Evolutionary conservation across 2,113 vertebrate species (phyloP).

Genomic region (Aldabrachelys gigantea): DNA sequence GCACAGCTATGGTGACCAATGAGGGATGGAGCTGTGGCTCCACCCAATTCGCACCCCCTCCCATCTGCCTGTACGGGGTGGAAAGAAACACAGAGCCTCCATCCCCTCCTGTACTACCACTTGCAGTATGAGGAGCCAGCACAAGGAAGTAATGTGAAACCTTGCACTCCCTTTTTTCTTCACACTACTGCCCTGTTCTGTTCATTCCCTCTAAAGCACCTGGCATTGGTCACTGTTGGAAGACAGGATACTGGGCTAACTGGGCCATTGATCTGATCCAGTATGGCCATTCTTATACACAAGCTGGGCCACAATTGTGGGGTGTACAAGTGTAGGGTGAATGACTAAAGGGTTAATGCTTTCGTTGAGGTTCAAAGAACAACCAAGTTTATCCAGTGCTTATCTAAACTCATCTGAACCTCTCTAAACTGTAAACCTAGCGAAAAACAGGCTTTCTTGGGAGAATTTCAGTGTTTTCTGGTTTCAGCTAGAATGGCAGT

Average conservation of each 20-base stretch:
- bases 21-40: neutral
- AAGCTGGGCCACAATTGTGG: neutral
- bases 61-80: neutral
- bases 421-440: slow-evolving; percentile 40
- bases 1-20: neutral
- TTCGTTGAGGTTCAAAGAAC: slow-evolving; percentile 65
- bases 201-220: neutral
- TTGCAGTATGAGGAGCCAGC: neutral
- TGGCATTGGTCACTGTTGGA: neutral
- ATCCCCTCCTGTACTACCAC: neutral
- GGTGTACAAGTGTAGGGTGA: slow-evolving; percentile 44
- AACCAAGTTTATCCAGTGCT: slow-evolving; percentile 57
- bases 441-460: slow-evolving; percentile 45
- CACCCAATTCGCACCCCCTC: neutral
- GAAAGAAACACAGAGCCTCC: neutral
- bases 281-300: neutral
- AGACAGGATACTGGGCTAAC: neutral
- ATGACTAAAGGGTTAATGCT: slow-evolving; percentile 65
- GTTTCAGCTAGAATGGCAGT: slow-evolving; percentile 38
- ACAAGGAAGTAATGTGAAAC: neutral
- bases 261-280: neutral
- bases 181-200: neutral
- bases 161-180: neutral
- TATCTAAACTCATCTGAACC: slow-evolving; percentile 44
- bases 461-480: slow-evolving; percentile 45